These are phyloP conservation scores for Daubentonia madagascariensis DNA, from an alignment of 2,113 vertebrate species.

Conservation along the genomic window DNA sequence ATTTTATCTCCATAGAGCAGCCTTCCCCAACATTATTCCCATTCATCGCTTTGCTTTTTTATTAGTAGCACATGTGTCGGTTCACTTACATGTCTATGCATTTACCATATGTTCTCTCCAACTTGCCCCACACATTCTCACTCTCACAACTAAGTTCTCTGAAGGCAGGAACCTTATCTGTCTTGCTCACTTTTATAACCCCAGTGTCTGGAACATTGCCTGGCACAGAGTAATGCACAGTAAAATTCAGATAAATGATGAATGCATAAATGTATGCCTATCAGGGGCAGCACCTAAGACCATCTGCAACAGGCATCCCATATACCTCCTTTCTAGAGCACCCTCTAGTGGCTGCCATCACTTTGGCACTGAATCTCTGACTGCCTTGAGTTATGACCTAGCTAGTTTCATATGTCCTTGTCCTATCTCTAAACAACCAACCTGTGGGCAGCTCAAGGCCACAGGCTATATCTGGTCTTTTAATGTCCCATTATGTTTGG, in stretches of 20 bases:
- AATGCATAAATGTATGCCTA: not conserved
- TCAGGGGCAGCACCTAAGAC: not conserved
- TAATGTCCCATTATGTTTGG: not conserved
- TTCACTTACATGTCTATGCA: not conserved
- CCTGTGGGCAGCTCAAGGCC: not conserved
- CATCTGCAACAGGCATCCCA: not conserved
- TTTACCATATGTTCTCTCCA: not conserved
- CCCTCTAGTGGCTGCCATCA: no score
- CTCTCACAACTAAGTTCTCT: not conserved
- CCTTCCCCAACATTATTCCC: not conserved
- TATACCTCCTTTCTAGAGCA: not conserved
- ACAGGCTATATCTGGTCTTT: not conserved
- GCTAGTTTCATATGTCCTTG: not conserved
- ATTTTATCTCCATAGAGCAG: not conserved
- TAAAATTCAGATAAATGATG: not conserved
- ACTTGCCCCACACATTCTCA: not conserved
- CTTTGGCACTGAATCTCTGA: not conserved
- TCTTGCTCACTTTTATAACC: not conserved
- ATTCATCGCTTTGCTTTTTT: not conserved
- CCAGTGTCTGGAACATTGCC: not conserved
- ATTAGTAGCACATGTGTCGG: not conserved
- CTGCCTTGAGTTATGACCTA: not conserved
- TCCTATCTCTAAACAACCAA: not conserved
- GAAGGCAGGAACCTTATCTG: not conserved
- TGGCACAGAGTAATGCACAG: not conserved